Percentiles rank a stretch among this genome's conserved stretches.
Conservation (phyloP, 2,113 vertebrate species). For the Willisornis vidua region DNA sequence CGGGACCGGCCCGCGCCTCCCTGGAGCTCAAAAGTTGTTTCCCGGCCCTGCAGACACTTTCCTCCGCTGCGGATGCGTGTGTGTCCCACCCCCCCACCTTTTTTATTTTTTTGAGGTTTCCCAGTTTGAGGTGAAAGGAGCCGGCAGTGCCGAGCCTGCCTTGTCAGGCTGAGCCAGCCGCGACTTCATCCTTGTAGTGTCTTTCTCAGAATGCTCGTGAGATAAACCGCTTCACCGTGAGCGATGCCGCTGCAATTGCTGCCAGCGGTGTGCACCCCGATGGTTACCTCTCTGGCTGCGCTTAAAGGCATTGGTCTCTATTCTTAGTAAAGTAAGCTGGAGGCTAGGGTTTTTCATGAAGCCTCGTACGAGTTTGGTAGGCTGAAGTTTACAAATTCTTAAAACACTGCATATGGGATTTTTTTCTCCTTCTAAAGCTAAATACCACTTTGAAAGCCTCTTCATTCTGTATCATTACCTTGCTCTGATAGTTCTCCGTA, state of each 20-base stretch:
- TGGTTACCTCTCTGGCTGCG: background rate
- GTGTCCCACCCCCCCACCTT: background rate
- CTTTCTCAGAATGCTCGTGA: background rate
- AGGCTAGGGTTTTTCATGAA: background rate
- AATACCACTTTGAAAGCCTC: background rate
- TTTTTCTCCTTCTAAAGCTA: background rate
- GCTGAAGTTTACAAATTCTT: background rate
- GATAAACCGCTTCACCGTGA: background rate
- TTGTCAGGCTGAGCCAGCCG: background rate
- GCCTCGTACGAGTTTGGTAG: background rate
- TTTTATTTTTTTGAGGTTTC: background rate
- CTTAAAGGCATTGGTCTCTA: background rate
- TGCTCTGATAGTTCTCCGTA: background rate
- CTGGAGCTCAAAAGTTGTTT: constrained; percentile 3
- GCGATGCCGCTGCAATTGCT: background rate
- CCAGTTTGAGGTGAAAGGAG: background rate
- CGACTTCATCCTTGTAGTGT: background rate
- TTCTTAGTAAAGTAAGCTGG: background rate
- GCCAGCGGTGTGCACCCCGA: background rate
- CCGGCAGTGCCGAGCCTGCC: background rate
- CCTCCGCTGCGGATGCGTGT: background rate
- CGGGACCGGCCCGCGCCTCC: background rate
- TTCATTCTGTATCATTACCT: background rate
- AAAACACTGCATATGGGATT: background rate
- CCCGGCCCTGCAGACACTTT: background rate